phyloP scores from a whole-genome alignment of 2,797 vertebrate genomes.

The Spea hammondii region DNA sequence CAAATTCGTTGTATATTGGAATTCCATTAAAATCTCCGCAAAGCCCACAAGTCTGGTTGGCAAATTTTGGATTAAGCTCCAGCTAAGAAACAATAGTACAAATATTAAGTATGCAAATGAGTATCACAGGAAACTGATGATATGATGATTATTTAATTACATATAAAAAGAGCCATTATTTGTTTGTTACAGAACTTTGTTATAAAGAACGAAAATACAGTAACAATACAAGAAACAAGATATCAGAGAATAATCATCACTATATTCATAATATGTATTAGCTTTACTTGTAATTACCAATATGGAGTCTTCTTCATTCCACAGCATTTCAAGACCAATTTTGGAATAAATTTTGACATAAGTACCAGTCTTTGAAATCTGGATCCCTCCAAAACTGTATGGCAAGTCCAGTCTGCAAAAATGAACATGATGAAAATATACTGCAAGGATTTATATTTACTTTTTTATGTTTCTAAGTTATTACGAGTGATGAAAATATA shows the following conservation, averaged over 20 bases:
- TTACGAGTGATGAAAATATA: too few species aligned
- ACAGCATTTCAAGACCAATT: neutral
- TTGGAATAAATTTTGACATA: neutral
- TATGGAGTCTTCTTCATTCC: slow-evolving; percentile 42
- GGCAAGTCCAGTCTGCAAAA: slow-evolving; percentile 7
- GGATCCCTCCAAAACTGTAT: neutral
- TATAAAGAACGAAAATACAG: neutral
- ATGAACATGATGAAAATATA: too few species aligned
- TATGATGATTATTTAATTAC: too few species aligned
- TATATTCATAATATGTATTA: neutral
- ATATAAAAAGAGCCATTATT: too few species aligned
- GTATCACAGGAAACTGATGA: too few species aligned
- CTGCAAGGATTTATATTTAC: too few species aligned
- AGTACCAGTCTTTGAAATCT: slow-evolving; percentile 25
- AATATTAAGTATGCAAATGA: neutral
- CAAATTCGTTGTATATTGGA: slow-evolving; percentile 70
- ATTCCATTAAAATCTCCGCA: slow-evolving; percentile 82
- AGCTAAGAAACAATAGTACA: slow-evolving; percentile 64
- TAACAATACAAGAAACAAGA: neutral
- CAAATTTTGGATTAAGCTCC: slow-evolving; percentile 75
- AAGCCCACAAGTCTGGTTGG: slow-evolving; percentile 80
- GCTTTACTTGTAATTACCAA: slow-evolving; percentile 17
- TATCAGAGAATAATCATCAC: neutral
- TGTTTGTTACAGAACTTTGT: too few species aligned
- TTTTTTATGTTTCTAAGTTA: too few species aligned